phyloP scores from a whole-genome alignment of 2,888 invertebrate species.

The Parascotia fuliginaria region DNA sequence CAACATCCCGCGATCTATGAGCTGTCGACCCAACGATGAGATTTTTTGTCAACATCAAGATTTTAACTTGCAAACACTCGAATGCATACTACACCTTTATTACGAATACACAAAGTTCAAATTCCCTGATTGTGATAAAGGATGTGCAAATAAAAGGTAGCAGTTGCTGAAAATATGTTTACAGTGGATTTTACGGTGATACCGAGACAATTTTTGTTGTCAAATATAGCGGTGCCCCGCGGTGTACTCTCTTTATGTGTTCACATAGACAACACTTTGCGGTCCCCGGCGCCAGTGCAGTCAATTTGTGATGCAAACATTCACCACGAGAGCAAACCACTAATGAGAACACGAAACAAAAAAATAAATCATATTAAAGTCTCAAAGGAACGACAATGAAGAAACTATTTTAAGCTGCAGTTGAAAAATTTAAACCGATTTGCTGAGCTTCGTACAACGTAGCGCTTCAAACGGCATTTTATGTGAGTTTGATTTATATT shows the following conservation, averaged over 20 bases:
- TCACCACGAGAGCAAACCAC: neutral
- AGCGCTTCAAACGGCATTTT: slow-evolving; percentile 1
- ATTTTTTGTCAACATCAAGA: slow-evolving; percentile 48
- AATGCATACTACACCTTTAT: slow-evolving; percentile 18
- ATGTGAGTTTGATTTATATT: neutral
- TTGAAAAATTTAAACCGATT: slow-evolving; percentile 1
- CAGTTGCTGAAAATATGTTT: slow-evolving; percentile 52
- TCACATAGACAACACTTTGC: slow-evolving; percentile 16
- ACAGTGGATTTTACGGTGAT: slow-evolving; percentile 58
- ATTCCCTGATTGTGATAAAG: slow-evolving; percentile 9
- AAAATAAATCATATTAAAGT: slow-evolving; percentile 16
- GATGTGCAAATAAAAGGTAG: slow-evolving; percentile 21
- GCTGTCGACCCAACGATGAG: slow-evolving; percentile 52
- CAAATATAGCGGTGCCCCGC: slow-evolving; percentile 48
- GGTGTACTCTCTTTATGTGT: slow-evolving; percentile 35
- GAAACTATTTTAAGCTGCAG: slow-evolving; percentile 1
- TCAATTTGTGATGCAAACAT: slow-evolving; percentile 41
- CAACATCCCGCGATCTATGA: slow-evolving; percentile 58
- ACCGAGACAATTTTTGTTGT: slow-evolving; percentile 56
- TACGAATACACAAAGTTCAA: slow-evolving; percentile 14
- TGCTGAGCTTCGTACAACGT: slow-evolving; percentile 2
- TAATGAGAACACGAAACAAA: neutral
- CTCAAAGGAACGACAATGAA: slow-evolving; percentile 11
- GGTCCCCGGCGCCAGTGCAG: slow-evolving; percentile 19
- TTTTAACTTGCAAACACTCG: slow-evolving; percentile 14